Conservation (phyloP, 2,113 vertebrate genomes). For the Phocoena phocoena region DNA sequence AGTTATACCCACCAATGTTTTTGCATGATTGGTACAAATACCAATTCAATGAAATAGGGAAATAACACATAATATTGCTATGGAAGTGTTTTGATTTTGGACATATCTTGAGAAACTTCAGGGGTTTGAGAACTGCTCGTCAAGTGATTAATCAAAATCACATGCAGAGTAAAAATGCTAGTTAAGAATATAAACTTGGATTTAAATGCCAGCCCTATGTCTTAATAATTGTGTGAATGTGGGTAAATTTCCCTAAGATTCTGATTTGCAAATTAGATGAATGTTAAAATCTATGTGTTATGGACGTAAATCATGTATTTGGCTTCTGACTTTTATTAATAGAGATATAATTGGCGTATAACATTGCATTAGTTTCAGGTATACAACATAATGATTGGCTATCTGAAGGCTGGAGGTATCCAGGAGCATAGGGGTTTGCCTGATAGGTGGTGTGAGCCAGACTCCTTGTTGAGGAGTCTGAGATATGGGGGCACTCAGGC, state of each 20-base stretch:
- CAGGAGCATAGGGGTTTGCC: neutral
- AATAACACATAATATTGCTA: neutral
- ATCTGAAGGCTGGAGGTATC: neutral
- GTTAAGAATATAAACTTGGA: neutral
- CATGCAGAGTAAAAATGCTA: neutral
- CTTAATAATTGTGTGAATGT: neutral
- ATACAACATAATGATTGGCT: neutral
- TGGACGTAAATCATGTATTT: neutral
- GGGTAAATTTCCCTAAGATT: neutral
- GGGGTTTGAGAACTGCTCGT: neutral
- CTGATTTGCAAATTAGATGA: neutral
- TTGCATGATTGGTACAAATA: neutral
- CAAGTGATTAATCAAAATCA: neutral
- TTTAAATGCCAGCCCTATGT: neutral
- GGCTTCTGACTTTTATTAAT: neutral
- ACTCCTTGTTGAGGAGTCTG: neutral
- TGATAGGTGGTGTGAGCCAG: neutral
- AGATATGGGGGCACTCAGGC: neutral
- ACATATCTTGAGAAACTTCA: neutral
- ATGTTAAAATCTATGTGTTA: neutral
- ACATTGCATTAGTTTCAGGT: neutral
- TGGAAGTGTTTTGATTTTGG: neutral
- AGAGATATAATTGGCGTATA: neutral
- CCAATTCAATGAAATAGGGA: neutral
- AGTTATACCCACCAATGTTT: neutral